phyloP scores from a whole-genome alignment of 2,888 invertebrate genomes.

The Epirrhoe tristata region DNA sequence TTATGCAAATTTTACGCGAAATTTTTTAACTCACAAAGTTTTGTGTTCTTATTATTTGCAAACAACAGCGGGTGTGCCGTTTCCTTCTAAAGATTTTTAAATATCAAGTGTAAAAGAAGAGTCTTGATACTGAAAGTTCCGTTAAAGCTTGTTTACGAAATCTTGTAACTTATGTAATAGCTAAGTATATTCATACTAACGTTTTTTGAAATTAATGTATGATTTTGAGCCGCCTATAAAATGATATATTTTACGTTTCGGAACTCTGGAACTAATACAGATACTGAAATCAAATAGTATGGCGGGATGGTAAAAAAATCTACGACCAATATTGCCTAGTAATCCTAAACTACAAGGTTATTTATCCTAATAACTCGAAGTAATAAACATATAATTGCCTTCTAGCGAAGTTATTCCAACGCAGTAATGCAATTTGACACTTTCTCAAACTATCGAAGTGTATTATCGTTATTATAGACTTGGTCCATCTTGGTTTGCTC shows the following conservation, averaged over 20 bases:
- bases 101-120: slow-evolving; percentile 32
- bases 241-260: too few species aligned
- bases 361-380: background rate
- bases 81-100: slow-evolving; percentile 59
- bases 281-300: too few species aligned
- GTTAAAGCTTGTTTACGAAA: slow-evolving; percentile 1
- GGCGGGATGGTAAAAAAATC: too few species aligned
- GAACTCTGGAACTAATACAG: too few species aligned
- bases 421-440: slow-evolving; percentile 38
- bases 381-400: slow-evolving; percentile 1
- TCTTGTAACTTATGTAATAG: background rate
- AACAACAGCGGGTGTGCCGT: slow-evolving; percentile 65
- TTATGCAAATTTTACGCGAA: slow-evolving; percentile 80
- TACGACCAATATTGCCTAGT: too few species aligned
- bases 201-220: background rate
- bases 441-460: slow-evolving; percentile 37
- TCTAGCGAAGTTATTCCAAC: slow-evolving; percentile 13
- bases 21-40: slow-evolving; percentile 75
- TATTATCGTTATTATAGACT: slow-evolving; percentile 38
- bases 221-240: too few species aligned
- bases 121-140: slow-evolving; percentile 4
- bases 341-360: too few species aligned
- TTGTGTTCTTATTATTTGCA: slow-evolving; percentile 78
- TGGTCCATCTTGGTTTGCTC: slow-evolving; percentile 32
- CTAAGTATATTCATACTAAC: background rate